These are phyloP conservation scores for Bombyx mandarina DNA, from an alignment of 1,140 invertebrate species.

Conservation along the genomic window DNA sequence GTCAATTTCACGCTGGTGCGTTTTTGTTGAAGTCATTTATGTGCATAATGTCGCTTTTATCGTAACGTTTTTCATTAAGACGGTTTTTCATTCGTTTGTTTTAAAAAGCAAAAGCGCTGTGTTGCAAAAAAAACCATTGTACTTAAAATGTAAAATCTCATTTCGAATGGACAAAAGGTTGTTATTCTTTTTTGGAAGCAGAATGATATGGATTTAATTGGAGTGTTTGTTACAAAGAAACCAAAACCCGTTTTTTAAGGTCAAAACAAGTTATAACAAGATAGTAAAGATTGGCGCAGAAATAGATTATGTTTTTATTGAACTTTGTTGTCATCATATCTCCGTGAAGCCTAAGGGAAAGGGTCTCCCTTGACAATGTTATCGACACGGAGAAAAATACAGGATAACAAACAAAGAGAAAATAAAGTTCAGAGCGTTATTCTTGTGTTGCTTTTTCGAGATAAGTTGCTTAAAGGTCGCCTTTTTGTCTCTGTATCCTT, in stretches of 20 bases:
- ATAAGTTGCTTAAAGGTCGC: slow-evolving; percentile 9
- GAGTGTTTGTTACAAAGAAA: not conserved
- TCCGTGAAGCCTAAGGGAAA: slow-evolving; percentile 14
- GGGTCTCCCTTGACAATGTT: slow-evolving; percentile 18
- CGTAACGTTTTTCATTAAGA: too few relatives aligned
- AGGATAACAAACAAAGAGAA: slow-evolving; percentile 19
- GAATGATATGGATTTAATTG: too few relatives aligned
- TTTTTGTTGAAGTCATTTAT: slow-evolving; percentile 15
- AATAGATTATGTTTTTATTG: slow-evolving; percentile 25
- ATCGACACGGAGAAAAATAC: slow-evolving; percentile 19
- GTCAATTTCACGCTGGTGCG: slow-evolving; percentile 37
- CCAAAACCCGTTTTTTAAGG: not conserved
- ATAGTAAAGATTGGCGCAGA: slow-evolving; percentile 11
- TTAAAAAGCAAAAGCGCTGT: too few relatives aligned
- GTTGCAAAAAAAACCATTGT: too few relatives aligned
- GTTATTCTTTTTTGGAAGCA: too few relatives aligned
- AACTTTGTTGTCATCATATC: slow-evolving; percentile 24
- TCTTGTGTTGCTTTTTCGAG: slow-evolving; percentile 13
- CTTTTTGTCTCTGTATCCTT: slow-evolving; percentile 5
- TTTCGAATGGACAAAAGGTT: too few relatives aligned
- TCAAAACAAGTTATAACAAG: slow-evolving; percentile 1
- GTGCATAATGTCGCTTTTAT: too few relatives aligned
- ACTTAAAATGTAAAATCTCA: too few relatives aligned
- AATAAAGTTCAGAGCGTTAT: slow-evolving; percentile 16
- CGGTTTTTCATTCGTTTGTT: too few relatives aligned